These are phyloP conservation scores for Pygoscelis antarcticus DNA, from an alignment of 2,113 vertebrate genomes.

Conservation along the genomic window DNA sequence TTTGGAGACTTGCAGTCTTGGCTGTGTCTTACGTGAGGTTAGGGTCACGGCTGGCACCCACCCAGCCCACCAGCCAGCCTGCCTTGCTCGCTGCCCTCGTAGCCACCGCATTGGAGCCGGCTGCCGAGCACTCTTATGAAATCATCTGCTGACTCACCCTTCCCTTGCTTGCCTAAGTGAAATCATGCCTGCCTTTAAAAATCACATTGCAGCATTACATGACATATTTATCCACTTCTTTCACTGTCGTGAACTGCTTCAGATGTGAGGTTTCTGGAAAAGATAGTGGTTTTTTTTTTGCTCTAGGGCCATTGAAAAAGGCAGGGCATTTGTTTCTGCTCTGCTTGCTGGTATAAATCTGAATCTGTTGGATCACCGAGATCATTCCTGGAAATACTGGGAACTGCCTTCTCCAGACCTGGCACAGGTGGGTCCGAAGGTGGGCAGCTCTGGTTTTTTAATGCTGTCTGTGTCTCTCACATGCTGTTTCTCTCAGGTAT, in stretches of 20 bases:
- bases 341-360: background rate
- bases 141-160: conserved; percentile 57
- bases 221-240: conserved; percentile 8
- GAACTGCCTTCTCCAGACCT: background rate
- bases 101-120: background rate
- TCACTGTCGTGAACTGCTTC: background rate
- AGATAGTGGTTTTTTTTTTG: background rate
- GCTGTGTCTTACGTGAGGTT: background rate
- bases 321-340: background rate
- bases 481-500: background rate
- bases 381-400: background rate
- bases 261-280: conserved; percentile 7
- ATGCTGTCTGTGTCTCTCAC: background rate
- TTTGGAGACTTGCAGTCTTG: background rate
- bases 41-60: background rate
- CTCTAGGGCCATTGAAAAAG: background rate
- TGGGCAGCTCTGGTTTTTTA: background rate
- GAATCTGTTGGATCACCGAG: background rate
- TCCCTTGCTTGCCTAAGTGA: conserved; percentile 16
- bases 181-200: conserved; percentile 34
- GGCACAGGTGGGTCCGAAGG: background rate
- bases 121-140: background rate
- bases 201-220: conserved; percentile 5
- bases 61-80: background rate
- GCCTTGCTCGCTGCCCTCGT: accelerated